A percentile compares a stretch with the other conserved stretches of the same genome.
These are phyloP conservation scores for Manis pentadactyla DNA, from an alignment of 2,797 vertebrate genomes.

Conservation along the genomic window DNA sequence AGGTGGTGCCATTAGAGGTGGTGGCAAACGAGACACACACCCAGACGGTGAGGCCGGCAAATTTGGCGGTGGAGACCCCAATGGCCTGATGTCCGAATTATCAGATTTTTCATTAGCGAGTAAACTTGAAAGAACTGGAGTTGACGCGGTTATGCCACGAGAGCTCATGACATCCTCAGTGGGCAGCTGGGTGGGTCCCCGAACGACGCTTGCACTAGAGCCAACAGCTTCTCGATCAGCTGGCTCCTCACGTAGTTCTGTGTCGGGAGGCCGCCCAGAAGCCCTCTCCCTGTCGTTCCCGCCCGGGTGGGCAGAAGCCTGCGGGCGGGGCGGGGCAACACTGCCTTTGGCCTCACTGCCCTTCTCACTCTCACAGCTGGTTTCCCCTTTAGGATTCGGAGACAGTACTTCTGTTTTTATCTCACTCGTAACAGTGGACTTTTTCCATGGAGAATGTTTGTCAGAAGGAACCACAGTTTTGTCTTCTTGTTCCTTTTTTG, in stretches of 20 bases:
- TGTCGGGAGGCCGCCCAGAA: conserved; percentile 75
- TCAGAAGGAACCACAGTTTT: conserved; percentile 65
- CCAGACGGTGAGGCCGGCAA: conserved; percentile 88
- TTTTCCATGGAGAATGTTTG: conserved; percentile 83
- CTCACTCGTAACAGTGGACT: conserved; percentile 77
- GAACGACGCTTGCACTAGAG: conserved; percentile 80
- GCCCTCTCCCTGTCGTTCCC: conserved; percentile 85
- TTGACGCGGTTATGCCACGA: conserved; percentile 90
- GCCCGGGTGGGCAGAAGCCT: conserved; percentile 88
- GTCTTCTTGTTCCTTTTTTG: conserved; percentile 78
- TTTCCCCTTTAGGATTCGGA: conserved; percentile 85
- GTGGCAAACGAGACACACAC: conserved; percentile 84
- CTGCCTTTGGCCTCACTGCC: conserved; percentile 77
- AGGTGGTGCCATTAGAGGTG: conserved; percentile 87
- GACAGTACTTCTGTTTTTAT: conserved; percentile 88
- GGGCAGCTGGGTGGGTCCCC: conserved; percentile 80
- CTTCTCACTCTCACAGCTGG: conserved; percentile 87
- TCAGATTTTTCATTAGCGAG: conserved; percentile 93
- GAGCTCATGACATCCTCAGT: conserved; percentile 83
- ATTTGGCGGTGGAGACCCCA: conserved; percentile 89
- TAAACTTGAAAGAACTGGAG: conserved; percentile 95
- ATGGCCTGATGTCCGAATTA: conserved; percentile 87
- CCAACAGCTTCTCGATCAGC: conserved; percentile 74
- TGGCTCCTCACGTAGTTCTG: conserved; percentile 80
- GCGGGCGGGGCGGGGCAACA: conserved; percentile 78